These are phyloP conservation scores for Rhagium mordax DNA, from an alignment of 2,888 invertebrate genomes.

Conservation along the genomic window DNA sequence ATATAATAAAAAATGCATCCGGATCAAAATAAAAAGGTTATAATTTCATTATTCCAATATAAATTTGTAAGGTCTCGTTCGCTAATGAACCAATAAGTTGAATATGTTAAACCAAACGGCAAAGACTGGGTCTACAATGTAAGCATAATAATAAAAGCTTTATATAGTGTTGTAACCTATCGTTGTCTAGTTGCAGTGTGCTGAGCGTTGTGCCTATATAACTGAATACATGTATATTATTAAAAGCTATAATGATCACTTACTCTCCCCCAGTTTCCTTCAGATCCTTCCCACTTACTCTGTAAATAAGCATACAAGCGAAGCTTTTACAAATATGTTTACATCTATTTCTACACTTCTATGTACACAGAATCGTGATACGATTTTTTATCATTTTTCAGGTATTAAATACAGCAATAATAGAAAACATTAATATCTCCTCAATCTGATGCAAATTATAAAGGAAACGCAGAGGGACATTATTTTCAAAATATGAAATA, in stretches of 20 bases:
- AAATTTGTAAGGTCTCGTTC: neutral
- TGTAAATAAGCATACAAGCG: conserved; percentile 61
- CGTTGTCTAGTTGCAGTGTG: conserved; percentile 27
- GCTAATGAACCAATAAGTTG: conserved; percentile 16
- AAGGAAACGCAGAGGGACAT: neutral
- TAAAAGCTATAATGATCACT: conserved; percentile 53
- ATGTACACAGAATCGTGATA: conserved; percentile 14
- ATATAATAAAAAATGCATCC: neutral
- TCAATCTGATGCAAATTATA: neutral
- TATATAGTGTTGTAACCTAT: conserved; percentile 23
- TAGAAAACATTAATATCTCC: neutral
- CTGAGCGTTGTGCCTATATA: conserved; percentile 25
- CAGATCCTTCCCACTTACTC: conserved; percentile 65
- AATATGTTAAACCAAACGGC: conserved; percentile 30
- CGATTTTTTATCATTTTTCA: conserved; percentile 6
- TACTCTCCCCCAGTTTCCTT: conserved; percentile 66
- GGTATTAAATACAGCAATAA: neutral
- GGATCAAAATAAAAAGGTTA: neutral
- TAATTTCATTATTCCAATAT: neutral
- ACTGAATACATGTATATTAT: conserved; percentile 34
- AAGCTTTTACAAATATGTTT: conserved; percentile 54
- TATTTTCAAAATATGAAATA: neutral
- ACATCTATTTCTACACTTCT: conserved; percentile 48
- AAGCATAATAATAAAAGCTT: conserved; percentile 34
- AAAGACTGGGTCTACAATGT: conserved; percentile 31